These are phyloP conservation scores for Gasterosteus nipponicus DNA, from an alignment of 2,113 vertebrate genomes.

Conservation along the genomic window DNA sequence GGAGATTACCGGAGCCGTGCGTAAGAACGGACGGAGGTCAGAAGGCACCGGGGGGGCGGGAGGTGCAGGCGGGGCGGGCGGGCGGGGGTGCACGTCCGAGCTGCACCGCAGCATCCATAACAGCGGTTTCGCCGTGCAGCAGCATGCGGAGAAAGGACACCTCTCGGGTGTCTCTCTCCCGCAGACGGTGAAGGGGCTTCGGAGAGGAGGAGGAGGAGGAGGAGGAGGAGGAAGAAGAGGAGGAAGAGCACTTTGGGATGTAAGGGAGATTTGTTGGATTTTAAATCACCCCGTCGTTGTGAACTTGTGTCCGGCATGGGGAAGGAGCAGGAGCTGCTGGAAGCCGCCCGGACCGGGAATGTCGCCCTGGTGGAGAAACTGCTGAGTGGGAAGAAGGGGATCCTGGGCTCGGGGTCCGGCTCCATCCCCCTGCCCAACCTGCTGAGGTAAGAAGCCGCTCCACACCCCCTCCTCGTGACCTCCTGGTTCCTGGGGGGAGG, in stretches of 20 bases:
- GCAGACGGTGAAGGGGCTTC: slow-evolving; percentile 35
- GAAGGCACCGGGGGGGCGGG: neutral
- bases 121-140: slow-evolving; percentile 39
- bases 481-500: slow-evolving; percentile 44
- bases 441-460: slow-evolving; percentile 88
- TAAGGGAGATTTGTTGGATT: slow-evolving; percentile 70
- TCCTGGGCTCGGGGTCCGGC: slow-evolving; percentile 92
- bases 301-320: slow-evolving; percentile 88
- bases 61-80: slow-evolving; percentile 9
- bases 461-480: slow-evolving; percentile 11
- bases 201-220: neutral
- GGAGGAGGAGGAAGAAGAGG: slow-evolving; percentile 19
- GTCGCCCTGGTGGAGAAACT: slow-evolving; percentile 97
- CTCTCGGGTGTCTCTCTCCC: slow-evolving; percentile 43
- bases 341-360: slow-evolving; percentile 96
- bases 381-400: slow-evolving; percentile 93
- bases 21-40: slow-evolving; percentile 47
- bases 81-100: slow-evolving; percentile 15
- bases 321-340: slow-evolving; percentile 97
- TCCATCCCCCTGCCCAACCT: slow-evolving; percentile 94
- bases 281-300: slow-evolving; percentile 48
- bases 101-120: slow-evolving; percentile 60
- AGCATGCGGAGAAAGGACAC: slow-evolving; percentile 42
- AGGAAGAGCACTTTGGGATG: slow-evolving; percentile 10
- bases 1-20: slow-evolving; percentile 28